phyloP scores from a whole-genome alignment of 1,140 invertebrate genomes.

The Neodiprion lecontei region DNA sequence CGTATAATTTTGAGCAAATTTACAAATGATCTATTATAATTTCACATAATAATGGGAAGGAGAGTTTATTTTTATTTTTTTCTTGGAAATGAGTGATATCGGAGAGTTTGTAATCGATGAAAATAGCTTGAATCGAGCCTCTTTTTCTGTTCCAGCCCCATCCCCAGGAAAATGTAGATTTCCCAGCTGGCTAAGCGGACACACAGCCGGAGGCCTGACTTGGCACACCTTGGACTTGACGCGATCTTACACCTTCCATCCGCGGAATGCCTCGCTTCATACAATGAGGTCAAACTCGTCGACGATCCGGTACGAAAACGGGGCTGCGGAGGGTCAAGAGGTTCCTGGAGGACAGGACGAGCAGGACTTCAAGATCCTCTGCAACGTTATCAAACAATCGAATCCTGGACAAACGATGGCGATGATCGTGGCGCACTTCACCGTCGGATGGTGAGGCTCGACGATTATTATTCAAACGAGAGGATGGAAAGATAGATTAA shows the following conservation, averaged over 20 bases:
- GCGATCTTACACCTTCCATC: conserved; percentile 76
- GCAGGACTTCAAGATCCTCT: conserved; percentile 71
- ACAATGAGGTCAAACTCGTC: conserved; percentile 59
- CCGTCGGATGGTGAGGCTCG: conserved; percentile 74
- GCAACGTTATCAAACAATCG: conserved; percentile 71
- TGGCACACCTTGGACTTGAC: conserved; percentile 82
- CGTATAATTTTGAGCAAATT: no score
- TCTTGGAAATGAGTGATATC: no score
- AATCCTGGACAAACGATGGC: conserved; percentile 66
- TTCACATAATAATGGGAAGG: no score
- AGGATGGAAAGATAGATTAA: neutral
- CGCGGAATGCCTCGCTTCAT: conserved; percentile 76
- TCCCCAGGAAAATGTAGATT: conserved; percentile 71
- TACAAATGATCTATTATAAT: no score
- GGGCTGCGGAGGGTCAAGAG: conserved; percentile 57
- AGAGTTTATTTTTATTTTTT: no score
- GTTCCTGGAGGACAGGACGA: conserved; percentile 59
- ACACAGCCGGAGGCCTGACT: conserved; percentile 65
- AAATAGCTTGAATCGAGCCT: no score
- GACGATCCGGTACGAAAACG: conserved; percentile 46
- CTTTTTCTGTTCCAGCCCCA: conserved; percentile 51
- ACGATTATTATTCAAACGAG: neutral
- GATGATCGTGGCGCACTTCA: conserved; percentile 75
- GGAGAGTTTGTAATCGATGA: no score
- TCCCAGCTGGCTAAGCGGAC: conserved; percentile 76